phyloP scores from a whole-genome alignment of 2,113 vertebrate species.

The Hyaena hyaena region DNA sequence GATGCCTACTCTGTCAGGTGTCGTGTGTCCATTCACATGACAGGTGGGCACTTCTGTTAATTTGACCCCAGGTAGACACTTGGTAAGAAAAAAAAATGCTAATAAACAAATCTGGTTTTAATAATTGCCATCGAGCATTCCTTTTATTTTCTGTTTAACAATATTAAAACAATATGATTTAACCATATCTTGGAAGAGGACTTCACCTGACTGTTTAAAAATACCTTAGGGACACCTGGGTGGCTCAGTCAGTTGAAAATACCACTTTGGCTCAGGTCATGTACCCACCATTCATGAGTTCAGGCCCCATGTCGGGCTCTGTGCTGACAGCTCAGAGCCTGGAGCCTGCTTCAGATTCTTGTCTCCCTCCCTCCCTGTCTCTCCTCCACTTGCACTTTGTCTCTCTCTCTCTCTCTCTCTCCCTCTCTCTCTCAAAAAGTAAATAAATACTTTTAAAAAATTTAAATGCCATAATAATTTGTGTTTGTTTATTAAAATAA shows the following conservation, averaged over 20 bases:
- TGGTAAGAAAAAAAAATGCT: conserved; percentile 26
- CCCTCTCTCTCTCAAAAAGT: too few species aligned
- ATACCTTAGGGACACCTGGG: background rate
- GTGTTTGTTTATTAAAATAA: background rate
- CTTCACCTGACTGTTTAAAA: conserved; percentile 11
- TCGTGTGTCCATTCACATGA: background rate
- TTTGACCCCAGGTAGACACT: background rate
- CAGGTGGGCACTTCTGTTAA: background rate
- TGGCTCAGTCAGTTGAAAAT: too few species aligned
- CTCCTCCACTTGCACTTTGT: too few species aligned
- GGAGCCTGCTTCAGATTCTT: too few species aligned
- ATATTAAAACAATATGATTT: conserved; percentile 24
- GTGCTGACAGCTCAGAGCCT: too few species aligned
- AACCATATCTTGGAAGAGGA: conserved; percentile 42
- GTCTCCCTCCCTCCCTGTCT: too few species aligned
- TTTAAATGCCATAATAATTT: background rate
- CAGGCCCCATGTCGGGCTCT: too few species aligned
- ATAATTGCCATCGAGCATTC: conserved; percentile 66
- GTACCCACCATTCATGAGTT: too few species aligned
- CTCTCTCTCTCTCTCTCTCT: too few species aligned
- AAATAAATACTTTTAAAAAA: too few species aligned
- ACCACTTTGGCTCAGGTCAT: too few species aligned
- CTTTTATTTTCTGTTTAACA: conserved; percentile 78
- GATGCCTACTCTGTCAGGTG: background rate
- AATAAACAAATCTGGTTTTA: conserved; percentile 61